phyloP scores from a whole-genome alignment of 1,140 invertebrate genomes.

The Lordiphosa mommai region DNA sequence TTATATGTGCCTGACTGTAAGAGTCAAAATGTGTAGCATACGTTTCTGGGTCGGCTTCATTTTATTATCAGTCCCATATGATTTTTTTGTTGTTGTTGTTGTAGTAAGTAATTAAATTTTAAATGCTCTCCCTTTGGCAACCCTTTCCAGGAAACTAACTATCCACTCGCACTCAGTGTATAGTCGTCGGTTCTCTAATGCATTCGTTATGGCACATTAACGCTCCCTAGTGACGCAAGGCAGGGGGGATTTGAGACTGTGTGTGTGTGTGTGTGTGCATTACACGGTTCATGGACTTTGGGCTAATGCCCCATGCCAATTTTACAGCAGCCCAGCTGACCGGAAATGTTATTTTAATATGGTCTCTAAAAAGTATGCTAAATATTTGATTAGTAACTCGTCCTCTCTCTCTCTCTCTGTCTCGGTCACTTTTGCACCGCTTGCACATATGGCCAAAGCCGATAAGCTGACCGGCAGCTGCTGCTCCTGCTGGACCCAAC shows the following conservation, averaged over 20 bases:
- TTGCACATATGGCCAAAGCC: constrained; percentile 57
- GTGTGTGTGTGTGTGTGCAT: constrained; percentile 49
- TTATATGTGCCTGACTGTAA: constrained; percentile 1
- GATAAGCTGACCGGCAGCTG: constrained; percentile 55
- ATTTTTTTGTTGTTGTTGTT: background rate
- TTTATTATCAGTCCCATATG: background rate
- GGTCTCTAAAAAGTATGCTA: constrained; percentile 72
- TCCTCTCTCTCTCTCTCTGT: background rate
- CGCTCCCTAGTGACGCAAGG: constrained; percentile 59
- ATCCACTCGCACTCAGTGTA: too few species aligned
- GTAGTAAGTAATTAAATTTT: constrained; percentile 69
- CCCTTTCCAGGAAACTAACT: background rate
- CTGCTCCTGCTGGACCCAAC: background rate
- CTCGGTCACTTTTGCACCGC: constrained; percentile 1
- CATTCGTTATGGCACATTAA: constrained; percentile 76
- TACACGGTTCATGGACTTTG: constrained; percentile 53
- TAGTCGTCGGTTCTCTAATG: constrained; percentile 58
- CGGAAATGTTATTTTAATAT: constrained; percentile 77
- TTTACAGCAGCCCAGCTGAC: constrained; percentile 51
- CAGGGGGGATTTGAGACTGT: constrained; percentile 48
- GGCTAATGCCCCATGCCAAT: constrained; percentile 37
- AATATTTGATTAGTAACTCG: constrained; percentile 70
- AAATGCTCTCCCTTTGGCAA: constrained; percentile 39
- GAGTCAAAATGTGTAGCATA: constrained; percentile 30
- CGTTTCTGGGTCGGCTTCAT: constrained; percentile 27